Conservation (phyloP, 2,888 invertebrate genomes). For the Icerya purchasi region DNA sequence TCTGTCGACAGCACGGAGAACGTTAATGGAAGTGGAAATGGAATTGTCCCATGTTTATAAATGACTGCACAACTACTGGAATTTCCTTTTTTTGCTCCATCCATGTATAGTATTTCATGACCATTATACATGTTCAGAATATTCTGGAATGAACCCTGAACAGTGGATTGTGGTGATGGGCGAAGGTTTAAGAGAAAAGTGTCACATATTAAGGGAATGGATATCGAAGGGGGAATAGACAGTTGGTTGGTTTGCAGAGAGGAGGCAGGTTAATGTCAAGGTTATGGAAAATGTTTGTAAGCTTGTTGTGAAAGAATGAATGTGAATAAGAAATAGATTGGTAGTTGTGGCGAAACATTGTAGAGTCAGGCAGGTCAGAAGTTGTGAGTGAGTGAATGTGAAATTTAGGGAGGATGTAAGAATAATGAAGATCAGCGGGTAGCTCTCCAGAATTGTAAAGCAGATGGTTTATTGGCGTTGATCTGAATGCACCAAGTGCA, state of each 20-base stretch:
- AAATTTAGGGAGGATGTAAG: background rate
- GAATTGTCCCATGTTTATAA: background rate
- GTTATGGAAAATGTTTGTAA: background rate
- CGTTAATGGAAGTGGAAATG: background rate
- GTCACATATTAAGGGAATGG: background rate
- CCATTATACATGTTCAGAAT: background rate
- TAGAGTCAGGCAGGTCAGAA: background rate
- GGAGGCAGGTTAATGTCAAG: background rate
- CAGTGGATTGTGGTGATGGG: background rate
- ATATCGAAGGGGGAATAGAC: background rate
- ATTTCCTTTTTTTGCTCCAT: background rate
- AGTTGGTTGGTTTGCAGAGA: background rate
- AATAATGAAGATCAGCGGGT: too few species aligned
- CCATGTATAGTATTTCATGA: background rate
- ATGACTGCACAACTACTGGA: background rate
- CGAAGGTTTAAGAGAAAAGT: background rate
- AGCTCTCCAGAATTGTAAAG: background rate
- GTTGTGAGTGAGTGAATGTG: background rate
- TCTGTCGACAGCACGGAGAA: background rate
- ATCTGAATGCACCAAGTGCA: background rate
- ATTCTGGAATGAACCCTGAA: background rate
- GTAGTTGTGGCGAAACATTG: background rate
- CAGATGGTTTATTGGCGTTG: background rate
- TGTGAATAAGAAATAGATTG: too few species aligned
- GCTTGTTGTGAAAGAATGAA: background rate